Evolutionary conservation across 1,140 invertebrate genomes (phyloP).

Genomic region (Trichomalopsis sarcophagae): DNA sequence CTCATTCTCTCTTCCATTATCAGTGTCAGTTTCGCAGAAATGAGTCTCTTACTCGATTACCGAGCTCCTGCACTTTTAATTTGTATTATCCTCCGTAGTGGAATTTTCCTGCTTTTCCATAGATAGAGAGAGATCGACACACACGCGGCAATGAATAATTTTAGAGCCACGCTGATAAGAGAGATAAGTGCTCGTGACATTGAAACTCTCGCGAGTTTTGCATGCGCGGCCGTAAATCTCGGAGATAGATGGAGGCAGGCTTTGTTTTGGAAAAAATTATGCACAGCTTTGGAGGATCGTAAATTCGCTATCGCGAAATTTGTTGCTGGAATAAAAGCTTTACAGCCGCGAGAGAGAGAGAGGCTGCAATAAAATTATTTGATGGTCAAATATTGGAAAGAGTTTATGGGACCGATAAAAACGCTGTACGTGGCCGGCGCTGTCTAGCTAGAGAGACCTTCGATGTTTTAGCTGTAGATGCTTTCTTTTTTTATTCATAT

Average conservation of each 20-base stretch:
- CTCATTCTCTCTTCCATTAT: constrained; percentile 40
- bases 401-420: too few species aligned
- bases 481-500: too few species aligned
- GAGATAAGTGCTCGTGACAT: background rate
- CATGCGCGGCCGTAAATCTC: background rate
- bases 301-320: background rate
- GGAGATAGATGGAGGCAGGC: background rate
- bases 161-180: background rate
- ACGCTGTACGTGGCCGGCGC: too few species aligned
- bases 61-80: constrained; percentile 13
- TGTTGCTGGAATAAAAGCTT: too few species aligned
- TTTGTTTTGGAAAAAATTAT: background rate
- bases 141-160: background rate
- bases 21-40: constrained; percentile 30
- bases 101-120: background rate
- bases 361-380: too few species aligned
- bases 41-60: constrained; percentile 23
- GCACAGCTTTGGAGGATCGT: background rate
- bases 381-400: too few species aligned
- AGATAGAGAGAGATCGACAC: background rate
- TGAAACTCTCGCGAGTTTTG: background rate
- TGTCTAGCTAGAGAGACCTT: too few species aligned
- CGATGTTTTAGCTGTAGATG: too few species aligned
- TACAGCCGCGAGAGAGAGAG: too few species aligned
- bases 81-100: background rate